phyloP scores from a whole-genome alignment of 2,888 invertebrate genomes.

The Spialia ferax region DNA sequence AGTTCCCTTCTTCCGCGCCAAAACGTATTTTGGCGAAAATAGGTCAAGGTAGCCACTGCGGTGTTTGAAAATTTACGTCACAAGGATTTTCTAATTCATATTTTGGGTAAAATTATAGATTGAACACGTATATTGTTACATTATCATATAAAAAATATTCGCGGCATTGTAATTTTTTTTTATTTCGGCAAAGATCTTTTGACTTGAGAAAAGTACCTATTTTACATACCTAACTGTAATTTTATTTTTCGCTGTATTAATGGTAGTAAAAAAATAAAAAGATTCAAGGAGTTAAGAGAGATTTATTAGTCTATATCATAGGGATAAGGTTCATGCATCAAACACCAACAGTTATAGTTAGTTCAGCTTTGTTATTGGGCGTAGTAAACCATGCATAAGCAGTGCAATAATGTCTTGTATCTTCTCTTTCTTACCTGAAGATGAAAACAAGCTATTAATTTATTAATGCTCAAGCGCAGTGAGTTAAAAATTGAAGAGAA shows the following conservation, averaged over 20 bases:
- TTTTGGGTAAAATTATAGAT: constrained; percentile 4
- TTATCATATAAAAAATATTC: too few species aligned
- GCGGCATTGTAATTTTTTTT: too few species aligned
- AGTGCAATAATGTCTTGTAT: not conserved
- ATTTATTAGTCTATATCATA: not conserved
- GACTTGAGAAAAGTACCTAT: too few species aligned
- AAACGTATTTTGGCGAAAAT: constrained; percentile 39
- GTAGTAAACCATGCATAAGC: constrained; percentile 17
- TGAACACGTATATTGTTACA: not conserved
- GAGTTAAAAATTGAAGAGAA: not conserved
- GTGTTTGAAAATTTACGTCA: constrained; percentile 29
- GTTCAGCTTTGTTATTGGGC: not conserved
- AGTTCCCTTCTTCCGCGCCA: constrained; percentile 32
- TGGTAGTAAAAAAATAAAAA: not conserved
- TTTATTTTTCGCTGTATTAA: too few species aligned
- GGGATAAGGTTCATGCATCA: not conserved
- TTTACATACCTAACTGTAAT: too few species aligned
- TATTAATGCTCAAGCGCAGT: not conserved
- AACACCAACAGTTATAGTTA: not conserved
- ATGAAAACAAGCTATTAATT: constrained; percentile 3
- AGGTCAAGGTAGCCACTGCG: constrained; percentile 37
- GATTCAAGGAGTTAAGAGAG: not conserved
- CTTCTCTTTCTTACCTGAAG: constrained; percentile 17
- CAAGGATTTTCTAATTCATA: constrained; percentile 9
- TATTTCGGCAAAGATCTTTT: too few species aligned